Evolutionary conservation across 2,113 vertebrate genomes (phyloP).

Genomic region (Ameiurus melas): DNA sequence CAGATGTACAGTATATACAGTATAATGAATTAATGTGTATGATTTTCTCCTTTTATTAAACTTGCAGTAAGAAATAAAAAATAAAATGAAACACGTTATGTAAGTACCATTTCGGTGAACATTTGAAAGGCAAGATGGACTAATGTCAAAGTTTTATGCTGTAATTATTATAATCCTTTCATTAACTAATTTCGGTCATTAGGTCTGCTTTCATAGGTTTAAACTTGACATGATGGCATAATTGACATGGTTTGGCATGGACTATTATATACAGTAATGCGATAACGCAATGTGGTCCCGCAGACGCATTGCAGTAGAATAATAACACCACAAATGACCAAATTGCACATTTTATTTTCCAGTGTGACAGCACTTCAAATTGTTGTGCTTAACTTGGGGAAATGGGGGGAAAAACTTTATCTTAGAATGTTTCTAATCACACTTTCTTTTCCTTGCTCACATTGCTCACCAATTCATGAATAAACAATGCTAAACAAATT

Average conservation of each 20-base stretch:
- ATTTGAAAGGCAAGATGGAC: background rate
- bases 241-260: background rate
- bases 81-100: background rate
- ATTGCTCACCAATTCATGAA: too few species aligned
- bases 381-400: background rate
- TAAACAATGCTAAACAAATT: background rate
- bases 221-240: background rate
- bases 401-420: background rate
- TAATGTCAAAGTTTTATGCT: background rate
- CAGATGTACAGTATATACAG: too few species aligned
- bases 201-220: background rate
- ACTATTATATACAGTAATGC: background rate
- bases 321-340: background rate
- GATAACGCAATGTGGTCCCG: background rate
- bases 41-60: background rate
- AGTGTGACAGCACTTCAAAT: background rate
- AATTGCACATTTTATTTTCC: background rate
- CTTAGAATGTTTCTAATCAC: background rate
- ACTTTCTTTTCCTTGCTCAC: background rate
- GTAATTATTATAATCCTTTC: constrained; percentile 27
- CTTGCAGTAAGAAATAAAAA: background rate
- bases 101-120: too few species aligned
- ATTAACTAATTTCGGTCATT: constrained; percentile 24
- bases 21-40: background rate
- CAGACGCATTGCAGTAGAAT: background rate